Conservation (phyloP, 1,140 invertebrate species). For the Pentalonia nigronervosa region DNA sequence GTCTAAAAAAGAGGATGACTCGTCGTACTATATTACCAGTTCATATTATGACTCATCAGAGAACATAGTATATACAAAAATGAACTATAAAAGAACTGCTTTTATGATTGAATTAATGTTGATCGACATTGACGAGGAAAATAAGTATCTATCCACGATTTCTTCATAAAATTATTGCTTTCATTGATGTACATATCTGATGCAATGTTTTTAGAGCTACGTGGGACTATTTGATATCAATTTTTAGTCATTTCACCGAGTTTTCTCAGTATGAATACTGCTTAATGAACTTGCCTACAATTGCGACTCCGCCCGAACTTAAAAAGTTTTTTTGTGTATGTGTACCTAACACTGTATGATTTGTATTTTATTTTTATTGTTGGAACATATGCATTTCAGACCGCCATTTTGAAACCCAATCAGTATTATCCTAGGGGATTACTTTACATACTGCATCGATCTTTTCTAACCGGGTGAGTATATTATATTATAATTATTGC, state of each 20-base stretch:
- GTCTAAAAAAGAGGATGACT: not conserved
- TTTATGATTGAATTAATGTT: conserved; percentile 40
- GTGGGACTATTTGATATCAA: not conserved
- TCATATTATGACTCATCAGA: not conserved
- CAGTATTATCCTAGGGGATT: not conserved
- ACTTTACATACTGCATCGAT: conserved; percentile 35
- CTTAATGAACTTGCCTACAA: not conserved
- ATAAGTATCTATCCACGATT: not conserved
- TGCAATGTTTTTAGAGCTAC: not conserved
- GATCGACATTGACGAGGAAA: not conserved
- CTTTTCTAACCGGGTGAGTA: not conserved
- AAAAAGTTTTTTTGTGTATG: conserved; percentile 38
- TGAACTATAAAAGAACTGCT: not conserved
- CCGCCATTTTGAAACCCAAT: not conserved
- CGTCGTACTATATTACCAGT: not conserved
- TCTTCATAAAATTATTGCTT: not conserved
- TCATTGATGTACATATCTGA: not conserved
- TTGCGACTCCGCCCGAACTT: not conserved
- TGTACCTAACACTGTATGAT: not conserved
- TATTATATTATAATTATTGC: not conserved
- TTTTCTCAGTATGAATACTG: conserved; percentile 42
- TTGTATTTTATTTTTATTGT: not conserved
- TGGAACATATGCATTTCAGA: not conserved
- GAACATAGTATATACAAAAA: not conserved
- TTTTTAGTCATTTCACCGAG: not conserved